Evolutionary conservation across 2,888 invertebrate species (phyloP).

Genomic region (Periphyllus acericola): DNA sequence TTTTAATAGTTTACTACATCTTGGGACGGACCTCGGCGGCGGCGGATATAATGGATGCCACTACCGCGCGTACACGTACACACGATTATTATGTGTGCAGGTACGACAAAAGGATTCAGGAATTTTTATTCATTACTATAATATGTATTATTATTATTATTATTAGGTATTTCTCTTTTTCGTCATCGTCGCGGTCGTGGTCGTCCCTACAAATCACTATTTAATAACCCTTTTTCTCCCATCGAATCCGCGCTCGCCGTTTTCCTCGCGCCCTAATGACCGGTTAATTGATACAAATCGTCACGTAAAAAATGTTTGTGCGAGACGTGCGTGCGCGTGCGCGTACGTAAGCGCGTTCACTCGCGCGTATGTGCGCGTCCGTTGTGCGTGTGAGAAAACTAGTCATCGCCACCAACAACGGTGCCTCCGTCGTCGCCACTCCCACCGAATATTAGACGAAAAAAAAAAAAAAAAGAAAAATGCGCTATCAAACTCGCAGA

Average conservation of each 20-base stretch:
- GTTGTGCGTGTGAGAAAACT: slow-evolving; percentile 12
- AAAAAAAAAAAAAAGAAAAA: not conserved
- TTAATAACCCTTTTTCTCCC: slow-evolving; percentile 57
- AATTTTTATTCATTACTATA: slow-evolving; percentile 58
- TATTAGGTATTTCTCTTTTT: slow-evolving; percentile 24
- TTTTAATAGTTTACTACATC: slow-evolving; percentile 55
- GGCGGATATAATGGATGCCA: slow-evolving; percentile 44
- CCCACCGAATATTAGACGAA: slow-evolving; percentile 2
- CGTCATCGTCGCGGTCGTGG: too few species aligned
- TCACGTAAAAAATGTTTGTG: slow-evolving; percentile 42
- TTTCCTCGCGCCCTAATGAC: slow-evolving; percentile 43
- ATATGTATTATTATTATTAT: slow-evolving; percentile 22
- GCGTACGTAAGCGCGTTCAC: not conserved
- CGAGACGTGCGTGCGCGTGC: not conserved
- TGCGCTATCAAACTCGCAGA: not conserved
- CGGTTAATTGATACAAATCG: slow-evolving; percentile 62
- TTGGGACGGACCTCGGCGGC: slow-evolving; percentile 9
- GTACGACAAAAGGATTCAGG: slow-evolving; percentile 57
- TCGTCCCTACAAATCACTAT: slow-evolving; percentile 53
- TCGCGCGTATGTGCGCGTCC: too few species aligned
- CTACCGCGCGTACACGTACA: not conserved
- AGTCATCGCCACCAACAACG: slow-evolving; percentile 9
- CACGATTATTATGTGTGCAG: slow-evolving; percentile 30
- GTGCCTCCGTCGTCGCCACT: not conserved
- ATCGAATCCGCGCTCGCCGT: not conserved